These are phyloP conservation scores for Cremastinae sp. DNA, from an alignment of 2,888 invertebrate genomes.

Conservation along the genomic window DNA sequence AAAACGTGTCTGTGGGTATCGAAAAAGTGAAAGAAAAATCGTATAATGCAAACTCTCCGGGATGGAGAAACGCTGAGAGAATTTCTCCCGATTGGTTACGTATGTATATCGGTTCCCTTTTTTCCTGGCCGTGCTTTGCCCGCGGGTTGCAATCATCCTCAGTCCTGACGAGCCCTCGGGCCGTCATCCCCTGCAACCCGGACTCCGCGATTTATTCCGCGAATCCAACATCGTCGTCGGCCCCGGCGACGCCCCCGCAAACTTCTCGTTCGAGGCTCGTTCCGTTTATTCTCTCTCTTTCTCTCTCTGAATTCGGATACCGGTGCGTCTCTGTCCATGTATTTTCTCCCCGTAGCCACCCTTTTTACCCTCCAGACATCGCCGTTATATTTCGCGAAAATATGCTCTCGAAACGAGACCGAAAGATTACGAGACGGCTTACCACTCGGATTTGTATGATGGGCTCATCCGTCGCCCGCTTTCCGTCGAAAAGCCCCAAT, in stretches of 20 bases:
- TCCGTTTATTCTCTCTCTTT: constrained; percentile 53
- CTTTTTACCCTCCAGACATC: constrained; percentile 53
- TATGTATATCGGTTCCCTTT: constrained; percentile 45
- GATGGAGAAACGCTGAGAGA: constrained; percentile 34
- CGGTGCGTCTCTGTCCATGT: constrained; percentile 15
- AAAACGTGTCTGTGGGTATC: not conserved
- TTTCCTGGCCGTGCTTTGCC: constrained; percentile 64
- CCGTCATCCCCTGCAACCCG: constrained; percentile 47
- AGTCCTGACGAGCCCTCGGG: constrained; percentile 67
- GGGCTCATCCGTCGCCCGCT: constrained; percentile 39
- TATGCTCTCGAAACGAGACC: constrained; percentile 73
- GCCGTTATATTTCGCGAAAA: constrained; percentile 67
- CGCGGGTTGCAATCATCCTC: constrained; percentile 74
- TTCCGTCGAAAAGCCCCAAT: constrained; percentile 10
- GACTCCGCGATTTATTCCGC: constrained; percentile 58
- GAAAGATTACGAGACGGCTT: constrained; percentile 74
- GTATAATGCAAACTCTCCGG: not conserved
- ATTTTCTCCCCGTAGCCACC: not conserved
- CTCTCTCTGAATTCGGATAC: constrained; percentile 2
- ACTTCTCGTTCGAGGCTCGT: constrained; percentile 38
- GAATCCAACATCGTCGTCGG: constrained; percentile 68
- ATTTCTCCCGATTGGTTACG: constrained; percentile 25
- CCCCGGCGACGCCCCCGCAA: constrained; percentile 56
- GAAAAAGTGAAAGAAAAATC: constrained; percentile 4
- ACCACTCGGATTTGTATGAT: constrained; percentile 69